Conservation (phyloP, 2,888 invertebrate genomes). For the Papilio protenor region DNA sequence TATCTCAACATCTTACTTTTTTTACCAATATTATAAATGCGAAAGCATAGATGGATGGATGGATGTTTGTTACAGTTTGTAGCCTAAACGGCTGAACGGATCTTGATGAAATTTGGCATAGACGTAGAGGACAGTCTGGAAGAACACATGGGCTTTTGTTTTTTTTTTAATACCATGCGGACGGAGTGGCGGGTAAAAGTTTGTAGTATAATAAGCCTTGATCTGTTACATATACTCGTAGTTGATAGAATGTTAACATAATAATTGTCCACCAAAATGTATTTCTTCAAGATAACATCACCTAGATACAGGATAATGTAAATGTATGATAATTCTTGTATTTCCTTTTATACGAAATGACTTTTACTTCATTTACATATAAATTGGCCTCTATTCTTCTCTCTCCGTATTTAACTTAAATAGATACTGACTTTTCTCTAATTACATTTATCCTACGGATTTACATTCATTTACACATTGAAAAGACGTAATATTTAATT, state of each 20-base stretch:
- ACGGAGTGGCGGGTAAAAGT: neutral
- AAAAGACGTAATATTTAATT: neutral
- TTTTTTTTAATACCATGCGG: too few species aligned
- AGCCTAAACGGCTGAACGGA: too few species aligned
- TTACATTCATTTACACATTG: constrained; percentile 16
- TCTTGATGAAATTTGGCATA: too few species aligned
- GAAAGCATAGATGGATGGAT: too few species aligned
- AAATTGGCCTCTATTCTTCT: constrained; percentile 30
- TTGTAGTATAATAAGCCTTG: neutral
- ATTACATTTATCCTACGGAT: constrained; percentile 31
- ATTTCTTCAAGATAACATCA: neutral
- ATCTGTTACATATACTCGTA: neutral
- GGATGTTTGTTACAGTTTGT: too few species aligned
- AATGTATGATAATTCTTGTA: constrained; percentile 21
- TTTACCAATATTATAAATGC: too few species aligned
- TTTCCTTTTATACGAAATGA: constrained; percentile 31
- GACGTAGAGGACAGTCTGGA: too few species aligned
- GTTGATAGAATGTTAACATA: neutral
- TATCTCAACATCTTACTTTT: neutral
- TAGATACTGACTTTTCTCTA: constrained; percentile 24
- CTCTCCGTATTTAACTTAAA: constrained; percentile 21
- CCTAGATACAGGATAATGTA: neutral
- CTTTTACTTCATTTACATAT: constrained; percentile 35
- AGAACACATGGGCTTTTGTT: too few species aligned
- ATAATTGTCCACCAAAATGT: neutral